Base-by-base conservation (phyloP, 2,888 invertebrate genomes). In the Drosophila macrothrix region DNA sequence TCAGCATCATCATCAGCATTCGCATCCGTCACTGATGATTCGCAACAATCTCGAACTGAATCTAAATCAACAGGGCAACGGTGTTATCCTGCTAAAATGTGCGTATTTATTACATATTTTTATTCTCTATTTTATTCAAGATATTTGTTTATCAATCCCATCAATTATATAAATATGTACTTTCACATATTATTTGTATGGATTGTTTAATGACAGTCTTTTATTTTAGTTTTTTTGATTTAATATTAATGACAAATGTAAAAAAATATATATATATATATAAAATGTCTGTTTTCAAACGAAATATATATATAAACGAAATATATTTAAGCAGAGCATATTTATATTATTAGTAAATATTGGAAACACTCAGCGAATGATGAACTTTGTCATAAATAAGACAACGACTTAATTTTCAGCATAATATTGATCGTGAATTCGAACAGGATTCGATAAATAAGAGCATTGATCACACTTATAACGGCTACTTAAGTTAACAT, bases 11-110 rank as follows among this genome's bases (percentile, higher is more conserved):
- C 84, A 88, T 72, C 81, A 83, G 37, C 84, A 83, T 43, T 12
- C 41, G 46, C 73, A 76, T 50, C 78, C 74, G 33, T 82, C 86
- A 46, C 83, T 25, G 69, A 81, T 22, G 71, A 79, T 58, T 50
- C 67, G 67, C 41, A 78, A 66, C 64, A 76, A 71, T 83, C 79
- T 59, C 76, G 55, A 85, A 33, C 88, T 87, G 66, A 88, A 88
- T 76, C 81, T 50, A 4, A 60, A 82, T 73, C 76, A 62, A 16
- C 65, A 60, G 43, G 53, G 59, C 60, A 91, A 88, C 78, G 93
- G 93, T 73, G 93, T 93, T 76, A 91, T 93, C 72, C 80, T 93
- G 65, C 82, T 93, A 59, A 93, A 93, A 92, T 93, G 93, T 93
- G 76, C 76, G 91, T 84, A 39, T 49, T 19, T 31, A 9, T 1